Evolutionary conservation across 1,140 invertebrate genomes (phyloP).

Genomic region (Neoseiulus cucumeris): DNA sequence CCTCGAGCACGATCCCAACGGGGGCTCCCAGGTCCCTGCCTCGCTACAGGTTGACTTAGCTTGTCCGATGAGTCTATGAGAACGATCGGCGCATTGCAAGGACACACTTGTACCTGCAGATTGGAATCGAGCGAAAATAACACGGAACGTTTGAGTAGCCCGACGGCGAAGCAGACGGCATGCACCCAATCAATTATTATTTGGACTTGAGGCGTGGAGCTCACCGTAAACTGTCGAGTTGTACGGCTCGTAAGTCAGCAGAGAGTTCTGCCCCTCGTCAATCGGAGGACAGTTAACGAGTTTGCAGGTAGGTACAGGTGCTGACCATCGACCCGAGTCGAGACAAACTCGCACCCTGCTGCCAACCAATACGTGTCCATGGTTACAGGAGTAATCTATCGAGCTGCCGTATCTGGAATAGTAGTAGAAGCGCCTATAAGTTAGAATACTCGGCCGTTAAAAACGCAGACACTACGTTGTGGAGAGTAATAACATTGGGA

Average conservation of each 20-base stretch:
- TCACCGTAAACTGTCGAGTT: background rate
- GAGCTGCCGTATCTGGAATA: background rate
- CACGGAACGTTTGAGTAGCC: too few relatives aligned
- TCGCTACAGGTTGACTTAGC: background rate
- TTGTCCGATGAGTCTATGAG: background rate
- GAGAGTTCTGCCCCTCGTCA: background rate
- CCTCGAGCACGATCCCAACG: background rate
- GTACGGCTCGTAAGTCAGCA: slow-evolving; percentile 3
- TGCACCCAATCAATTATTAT: background rate
- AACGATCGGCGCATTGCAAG: too few relatives aligned
- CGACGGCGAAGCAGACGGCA: background rate
- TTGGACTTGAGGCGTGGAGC: background rate
- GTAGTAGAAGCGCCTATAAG: background rate
- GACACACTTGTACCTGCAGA: too few relatives aligned
- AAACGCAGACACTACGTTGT: too few relatives aligned
- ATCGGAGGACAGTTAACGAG: background rate
- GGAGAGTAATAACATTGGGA: too few relatives aligned
- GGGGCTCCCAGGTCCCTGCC: background rate
- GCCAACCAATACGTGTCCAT: background rate
- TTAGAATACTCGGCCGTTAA: background rate
- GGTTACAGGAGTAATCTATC: slow-evolving; percentile 7
- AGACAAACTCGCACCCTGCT: background rate
- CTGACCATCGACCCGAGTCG: background rate
- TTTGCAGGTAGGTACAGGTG: background rate
- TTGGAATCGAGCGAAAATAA: too few relatives aligned